Percentiles rank a stretch among this genome's conserved stretches.
These are phyloP conservation scores for Caenorhabditis sp. DNA, from an alignment of 2,888 invertebrate genomes.

Conservation along the genomic window DNA sequence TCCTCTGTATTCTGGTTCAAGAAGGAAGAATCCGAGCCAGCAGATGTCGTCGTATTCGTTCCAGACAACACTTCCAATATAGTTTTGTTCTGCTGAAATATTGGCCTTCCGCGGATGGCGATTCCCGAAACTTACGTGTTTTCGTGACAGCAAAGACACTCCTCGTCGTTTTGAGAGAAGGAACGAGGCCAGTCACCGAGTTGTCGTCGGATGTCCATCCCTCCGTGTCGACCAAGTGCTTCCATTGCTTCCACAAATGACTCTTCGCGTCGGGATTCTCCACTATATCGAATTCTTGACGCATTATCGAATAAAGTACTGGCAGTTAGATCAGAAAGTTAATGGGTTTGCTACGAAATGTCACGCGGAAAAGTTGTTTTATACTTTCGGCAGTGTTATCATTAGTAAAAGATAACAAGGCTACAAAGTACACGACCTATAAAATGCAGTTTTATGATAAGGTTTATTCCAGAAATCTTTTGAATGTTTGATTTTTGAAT, in stretches of 20 bases:
- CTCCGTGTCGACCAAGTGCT: constrained; percentile 60
- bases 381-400: neutral
- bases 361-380: neutral
- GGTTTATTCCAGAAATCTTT: neutral
- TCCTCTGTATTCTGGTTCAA: constrained; percentile 46
- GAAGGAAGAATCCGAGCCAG: constrained; percentile 65
- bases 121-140: constrained; percentile 43
- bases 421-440: constrained; percentile 20
- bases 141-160: constrained; percentile 61
- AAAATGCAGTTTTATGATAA: constrained; percentile 17
- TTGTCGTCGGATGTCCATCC: constrained; percentile 67
- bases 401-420: neutral
- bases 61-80: constrained; percentile 63
- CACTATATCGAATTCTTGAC: constrained; percentile 25
- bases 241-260: constrained; percentile 61
- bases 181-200: constrained; percentile 57
- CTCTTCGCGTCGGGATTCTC: constrained; percentile 30
- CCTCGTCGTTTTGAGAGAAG: constrained; percentile 46
- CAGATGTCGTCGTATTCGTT: constrained; percentile 66
- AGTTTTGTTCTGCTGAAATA: constrained; percentile 52
- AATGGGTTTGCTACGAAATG: neutral
- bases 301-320: constrained; percentile 17
- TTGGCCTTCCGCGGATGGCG: neutral
- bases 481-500: neutral
- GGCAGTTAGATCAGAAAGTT: neutral